phyloP scores from a whole-genome alignment of 2,113 vertebrate genomes.

The Felis catus region DNA sequence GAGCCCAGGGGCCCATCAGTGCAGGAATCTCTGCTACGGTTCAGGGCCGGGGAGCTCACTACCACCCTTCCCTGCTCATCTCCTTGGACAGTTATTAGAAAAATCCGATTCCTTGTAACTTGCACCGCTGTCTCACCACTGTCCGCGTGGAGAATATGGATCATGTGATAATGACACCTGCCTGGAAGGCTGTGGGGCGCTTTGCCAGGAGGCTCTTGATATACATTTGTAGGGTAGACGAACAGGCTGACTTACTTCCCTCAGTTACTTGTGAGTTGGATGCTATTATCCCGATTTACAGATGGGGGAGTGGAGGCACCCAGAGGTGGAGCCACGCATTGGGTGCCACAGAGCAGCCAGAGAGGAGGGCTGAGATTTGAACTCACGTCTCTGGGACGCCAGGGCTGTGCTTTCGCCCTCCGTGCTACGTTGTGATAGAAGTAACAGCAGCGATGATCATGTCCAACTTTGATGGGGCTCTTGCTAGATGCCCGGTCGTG shows the following conservation, averaged over 20 bases:
- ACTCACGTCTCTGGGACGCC: not conserved
- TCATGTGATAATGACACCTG: rapidly evolving
- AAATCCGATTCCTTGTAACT: not conserved
- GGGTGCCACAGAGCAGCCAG: not conserved
- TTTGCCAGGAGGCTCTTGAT: not conserved
- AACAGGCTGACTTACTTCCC: not conserved
- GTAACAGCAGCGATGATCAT: rapidly evolving
- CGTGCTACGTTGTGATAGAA: not conserved
- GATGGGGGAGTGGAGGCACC: not conserved
- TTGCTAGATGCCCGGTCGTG: not conserved
- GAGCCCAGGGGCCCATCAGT: not conserved
- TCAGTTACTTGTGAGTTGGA: not conserved
- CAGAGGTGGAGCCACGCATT: not conserved
- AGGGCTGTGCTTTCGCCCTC: not conserved
- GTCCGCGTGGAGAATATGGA: not conserved
- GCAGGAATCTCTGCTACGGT: not conserved
- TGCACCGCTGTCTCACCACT: not conserved
- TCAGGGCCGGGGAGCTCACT: not conserved
- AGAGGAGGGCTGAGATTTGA: not conserved
- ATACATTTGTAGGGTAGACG: not conserved
- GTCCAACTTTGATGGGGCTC: not conserved
- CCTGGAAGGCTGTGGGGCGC: not conserved
- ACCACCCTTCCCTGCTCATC: not conserved
- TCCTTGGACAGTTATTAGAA: not conserved
- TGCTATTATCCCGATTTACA: not conserved